A percentile compares a stretch with the other conserved stretches of the same genome.
Conservation (phyloP, 2,797 vertebrate species). For the Chelon labrosus region DNA sequence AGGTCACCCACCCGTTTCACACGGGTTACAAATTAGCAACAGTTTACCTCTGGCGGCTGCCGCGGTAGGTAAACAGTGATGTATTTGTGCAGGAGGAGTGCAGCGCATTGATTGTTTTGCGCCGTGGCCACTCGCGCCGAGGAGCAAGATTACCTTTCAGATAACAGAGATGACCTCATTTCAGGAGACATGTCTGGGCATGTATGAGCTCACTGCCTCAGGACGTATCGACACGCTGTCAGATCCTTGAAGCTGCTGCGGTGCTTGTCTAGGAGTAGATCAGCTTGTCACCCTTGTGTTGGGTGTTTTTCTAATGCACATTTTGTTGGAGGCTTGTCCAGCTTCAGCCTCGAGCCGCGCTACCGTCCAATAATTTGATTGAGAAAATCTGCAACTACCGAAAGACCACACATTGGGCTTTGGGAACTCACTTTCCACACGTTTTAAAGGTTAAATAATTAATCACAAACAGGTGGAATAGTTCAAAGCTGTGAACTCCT, state of each 20-base stretch:
- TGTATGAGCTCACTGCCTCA: constrained; percentile 52
- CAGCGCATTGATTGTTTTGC: constrained; percentile 56
- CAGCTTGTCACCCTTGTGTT: constrained; percentile 31
- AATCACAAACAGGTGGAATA: neutral
- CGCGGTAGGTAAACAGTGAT: constrained; percentile 36
- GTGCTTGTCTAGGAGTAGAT: constrained; percentile 13
- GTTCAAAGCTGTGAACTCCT: neutral
- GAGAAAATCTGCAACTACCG: neutral
- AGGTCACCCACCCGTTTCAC: constrained; percentile 48
- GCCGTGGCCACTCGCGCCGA: constrained; percentile 27
- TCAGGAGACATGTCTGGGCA: constrained; percentile 67
- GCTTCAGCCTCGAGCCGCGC: neutral
- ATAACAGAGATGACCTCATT: constrained; percentile 73
- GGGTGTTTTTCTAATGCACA: neutral
- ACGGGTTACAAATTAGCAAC: constrained; percentile 49
- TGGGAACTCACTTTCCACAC: neutral
- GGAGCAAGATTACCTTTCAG: constrained; percentile 60
- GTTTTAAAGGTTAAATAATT: constrained; percentile 12
- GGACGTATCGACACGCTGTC: constrained; percentile 45
- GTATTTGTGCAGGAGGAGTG: constrained; percentile 12
- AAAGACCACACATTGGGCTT: neutral
- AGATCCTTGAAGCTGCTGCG: constrained; percentile 20
- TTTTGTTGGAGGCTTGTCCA: neutral
- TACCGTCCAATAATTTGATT: neutral
- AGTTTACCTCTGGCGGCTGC: constrained; percentile 25